Evolutionary conservation across 2,113 vertebrate species (phyloP), one percentile per base, ranked within the genome.

Genomic region (Hylia prasina): DNA sequence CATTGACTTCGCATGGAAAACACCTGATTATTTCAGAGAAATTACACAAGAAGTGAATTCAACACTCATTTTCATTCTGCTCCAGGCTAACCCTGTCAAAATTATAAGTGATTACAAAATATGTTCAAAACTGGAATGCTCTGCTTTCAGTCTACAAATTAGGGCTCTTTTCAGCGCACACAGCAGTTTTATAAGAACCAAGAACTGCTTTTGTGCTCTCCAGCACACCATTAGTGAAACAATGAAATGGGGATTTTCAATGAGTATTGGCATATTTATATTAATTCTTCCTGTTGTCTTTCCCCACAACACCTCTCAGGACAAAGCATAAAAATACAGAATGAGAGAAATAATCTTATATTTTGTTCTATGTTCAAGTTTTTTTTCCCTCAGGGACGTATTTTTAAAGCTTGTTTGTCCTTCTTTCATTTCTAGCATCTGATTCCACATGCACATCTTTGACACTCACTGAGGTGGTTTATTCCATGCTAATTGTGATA

Each of bases 51-150:
- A 89, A 92, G 35, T n/a, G 1, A 82, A 84, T 75, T 87, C 31
- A 75, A 45, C 22, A 33, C 22, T 82, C 82, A 54, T 85, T 95
- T 86, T 89, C 21, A 44, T 89, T 96, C 73, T 93, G 86, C 90
- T 91, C 50, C 47, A 89, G 92, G 83, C 58, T 92, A 94, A 84
- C 54, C 42, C 42, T 82, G 80, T 89, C 92, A 95, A 81, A 90
- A 84, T 15, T 54, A 2, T 79, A 93, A 92, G 23, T 70, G 47
- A 86, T 94, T 87, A 89, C 30, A 78, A 42, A 87, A n/a, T 71
- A 85, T 15, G 13, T 45, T 23, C 48, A 77, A 50, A 95, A 94
- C 19, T 20, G 15, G 79, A 76, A 82, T 66, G 6, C 68, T 83
- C 35, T 87, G 48, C n/a, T 82, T 79, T 86, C 9, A 28, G 37